phyloP scores from a whole-genome alignment of 2,797 vertebrate species.

The Sparus aurata region DNA sequence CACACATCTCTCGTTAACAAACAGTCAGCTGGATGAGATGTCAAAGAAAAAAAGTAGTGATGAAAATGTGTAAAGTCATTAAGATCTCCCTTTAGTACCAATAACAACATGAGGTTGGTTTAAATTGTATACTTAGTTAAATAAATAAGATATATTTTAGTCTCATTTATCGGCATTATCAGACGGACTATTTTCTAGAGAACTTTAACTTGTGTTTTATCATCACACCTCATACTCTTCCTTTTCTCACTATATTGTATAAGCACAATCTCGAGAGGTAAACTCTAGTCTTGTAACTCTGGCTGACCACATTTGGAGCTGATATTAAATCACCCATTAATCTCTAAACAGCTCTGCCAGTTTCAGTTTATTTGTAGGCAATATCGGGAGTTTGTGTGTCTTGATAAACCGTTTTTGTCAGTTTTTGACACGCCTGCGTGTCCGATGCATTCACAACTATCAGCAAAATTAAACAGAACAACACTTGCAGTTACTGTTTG shows the following conservation, averaged over 20 bases:
- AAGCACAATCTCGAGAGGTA: conserved; percentile 4
- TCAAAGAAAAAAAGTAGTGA: background rate
- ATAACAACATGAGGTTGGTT: background rate
- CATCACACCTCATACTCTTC: background rate
- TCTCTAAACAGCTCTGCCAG: conserved; percentile 5
- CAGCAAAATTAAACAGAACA: background rate
- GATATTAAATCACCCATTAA: conserved; percentile 23
- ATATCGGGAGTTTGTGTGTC: background rate
- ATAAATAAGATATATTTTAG: background rate
- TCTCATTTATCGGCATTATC: background rate
- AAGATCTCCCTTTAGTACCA: background rate
- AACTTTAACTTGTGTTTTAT: conserved; percentile 3
- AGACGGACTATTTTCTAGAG: background rate
- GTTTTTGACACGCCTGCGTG: background rate
- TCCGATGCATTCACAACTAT: background rate
- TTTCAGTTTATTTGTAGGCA: conserved; percentile 6
- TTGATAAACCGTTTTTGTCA: conserved; percentile 9
- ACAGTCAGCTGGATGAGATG: background rate
- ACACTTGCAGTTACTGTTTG: background rate
- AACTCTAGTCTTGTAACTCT: background rate
- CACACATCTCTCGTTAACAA: background rate
- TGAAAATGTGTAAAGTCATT: background rate
- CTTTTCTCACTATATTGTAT: background rate
- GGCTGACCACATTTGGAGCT: conserved; percentile 5
- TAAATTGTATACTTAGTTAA: background rate